Evolutionary conservation across 1,140 invertebrate genomes (phyloP).

Genomic region (Musca domestica): DNA sequence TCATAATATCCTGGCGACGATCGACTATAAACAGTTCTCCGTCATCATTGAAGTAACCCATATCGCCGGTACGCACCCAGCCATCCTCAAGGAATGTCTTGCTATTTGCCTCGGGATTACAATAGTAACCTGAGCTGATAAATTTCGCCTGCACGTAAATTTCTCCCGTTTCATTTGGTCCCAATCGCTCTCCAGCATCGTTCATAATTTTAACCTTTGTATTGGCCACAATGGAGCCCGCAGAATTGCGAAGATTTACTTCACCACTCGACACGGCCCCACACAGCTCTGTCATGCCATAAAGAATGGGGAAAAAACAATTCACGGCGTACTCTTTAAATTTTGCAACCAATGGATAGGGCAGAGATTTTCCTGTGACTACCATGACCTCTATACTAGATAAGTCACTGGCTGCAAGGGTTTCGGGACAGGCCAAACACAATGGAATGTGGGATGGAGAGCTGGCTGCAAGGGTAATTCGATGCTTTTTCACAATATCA

Average conservation of each 20-base stretch:
- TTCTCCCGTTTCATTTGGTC: too few species aligned
- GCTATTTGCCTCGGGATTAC: slow-evolving; percentile 59
- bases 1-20: slow-evolving; percentile 73
- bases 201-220: too few species aligned
- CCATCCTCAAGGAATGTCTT: slow-evolving; percentile 60
- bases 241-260: too few species aligned
- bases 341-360: too few species aligned
- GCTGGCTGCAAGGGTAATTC: too few species aligned
- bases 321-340: too few species aligned
- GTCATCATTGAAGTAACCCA: slow-evolving; percentile 69
- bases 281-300: neutral
- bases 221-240: too few species aligned
- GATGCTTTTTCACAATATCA: too few species aligned
- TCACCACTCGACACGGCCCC: too few species aligned
- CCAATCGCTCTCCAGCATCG: slow-evolving; percentile 18
- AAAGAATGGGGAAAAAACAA: too few species aligned
- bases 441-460: too few species aligned
- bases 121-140: slow-evolving; percentile 54
- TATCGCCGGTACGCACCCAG: slow-evolving; percentile 73
- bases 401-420: neutral
- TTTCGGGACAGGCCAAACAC: neutral
- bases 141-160: slow-evolving; percentile 42
- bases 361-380: neutral
- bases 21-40: slow-evolving; percentile 72
- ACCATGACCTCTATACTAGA: neutral